Evolutionary conservation across 2,888 invertebrate genomes (phyloP).

Genomic region (Neoaliturus tenellus): DNA sequence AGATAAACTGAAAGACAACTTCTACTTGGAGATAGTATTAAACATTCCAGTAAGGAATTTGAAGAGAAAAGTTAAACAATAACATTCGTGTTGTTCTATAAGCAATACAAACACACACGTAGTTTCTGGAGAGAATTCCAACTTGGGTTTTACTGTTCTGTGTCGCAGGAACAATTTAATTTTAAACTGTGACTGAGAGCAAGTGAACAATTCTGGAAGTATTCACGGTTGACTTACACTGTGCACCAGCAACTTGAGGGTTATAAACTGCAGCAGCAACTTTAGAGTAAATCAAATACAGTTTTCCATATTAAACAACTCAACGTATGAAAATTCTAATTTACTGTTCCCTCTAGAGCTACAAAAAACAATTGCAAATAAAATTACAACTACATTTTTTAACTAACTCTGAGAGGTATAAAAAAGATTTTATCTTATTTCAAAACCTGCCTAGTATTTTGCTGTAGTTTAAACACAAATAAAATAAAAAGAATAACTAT

Average conservation of each 20-base stretch:
- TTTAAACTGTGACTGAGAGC: neutral
- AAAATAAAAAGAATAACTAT: too few species aligned
- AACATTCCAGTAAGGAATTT: slow-evolving; percentile 27
- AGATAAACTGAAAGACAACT: neutral
- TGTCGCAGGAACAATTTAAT: neutral
- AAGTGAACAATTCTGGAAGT: neutral
- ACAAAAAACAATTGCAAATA: too few species aligned
- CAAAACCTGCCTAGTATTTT: too few species aligned
- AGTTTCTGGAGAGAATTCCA: neutral
- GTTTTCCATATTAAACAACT: too few species aligned
- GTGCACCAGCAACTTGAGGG: neutral
- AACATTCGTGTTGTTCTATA: slow-evolving; percentile 29
- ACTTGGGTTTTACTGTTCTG: slow-evolving; percentile 3
- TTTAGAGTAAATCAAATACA: too few species aligned
- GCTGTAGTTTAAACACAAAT: too few species aligned
- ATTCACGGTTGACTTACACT: neutral
- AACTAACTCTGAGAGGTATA: too few species aligned
- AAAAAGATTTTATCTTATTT: too few species aligned
- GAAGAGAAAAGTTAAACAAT: slow-evolving; percentile 48
- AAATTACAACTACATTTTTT: too few species aligned
- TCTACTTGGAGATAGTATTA: slow-evolving; percentile 9
- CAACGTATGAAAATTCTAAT: too few species aligned
- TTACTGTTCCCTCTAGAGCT: too few species aligned
- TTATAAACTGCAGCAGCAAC: too few species aligned
- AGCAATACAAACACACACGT: slow-evolving; percentile 31